A percentile compares a stretch with the other conserved stretches of the same genome.
Conservation (phyloP, 2,797 vertebrate genomes). For the Peromyscus melanophrys region DNA sequence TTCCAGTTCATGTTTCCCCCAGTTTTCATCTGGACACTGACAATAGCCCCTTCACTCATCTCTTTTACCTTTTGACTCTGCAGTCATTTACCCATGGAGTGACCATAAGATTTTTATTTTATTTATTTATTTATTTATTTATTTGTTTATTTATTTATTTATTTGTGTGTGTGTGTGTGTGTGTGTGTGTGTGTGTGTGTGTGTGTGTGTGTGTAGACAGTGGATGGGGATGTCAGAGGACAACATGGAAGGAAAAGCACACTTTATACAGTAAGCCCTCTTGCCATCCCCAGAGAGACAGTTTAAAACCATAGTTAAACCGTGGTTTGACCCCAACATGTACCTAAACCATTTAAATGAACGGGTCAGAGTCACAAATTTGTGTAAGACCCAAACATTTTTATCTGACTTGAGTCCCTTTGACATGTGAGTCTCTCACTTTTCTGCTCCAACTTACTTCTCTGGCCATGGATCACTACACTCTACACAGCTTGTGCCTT, state of each 20-base stretch:
- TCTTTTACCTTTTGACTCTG: neutral
- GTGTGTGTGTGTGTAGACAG: neutral
- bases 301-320: neutral
- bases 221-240: neutral
- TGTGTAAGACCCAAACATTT: neutral
- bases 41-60: neutral
- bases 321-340: neutral
- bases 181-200: neutral
- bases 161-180: neutral
- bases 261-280: neutral
- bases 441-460: neutral
- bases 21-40: neutral
- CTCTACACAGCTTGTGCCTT: neutral
- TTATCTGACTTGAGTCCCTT: neutral
- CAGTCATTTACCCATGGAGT: neutral
- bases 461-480: rapidly evolving
- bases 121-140: too few species aligned
- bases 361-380: neutral
- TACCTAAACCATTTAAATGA: neutral
- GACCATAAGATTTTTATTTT: neutral
- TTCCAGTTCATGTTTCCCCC: neutral
- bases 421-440: neutral
- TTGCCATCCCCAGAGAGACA: neutral
- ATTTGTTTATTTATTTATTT: too few species aligned
- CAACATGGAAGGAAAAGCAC: neutral